phyloP scores from a whole-genome alignment of 1,140 invertebrate species.

The Melipona quadrifasciata region DNA sequence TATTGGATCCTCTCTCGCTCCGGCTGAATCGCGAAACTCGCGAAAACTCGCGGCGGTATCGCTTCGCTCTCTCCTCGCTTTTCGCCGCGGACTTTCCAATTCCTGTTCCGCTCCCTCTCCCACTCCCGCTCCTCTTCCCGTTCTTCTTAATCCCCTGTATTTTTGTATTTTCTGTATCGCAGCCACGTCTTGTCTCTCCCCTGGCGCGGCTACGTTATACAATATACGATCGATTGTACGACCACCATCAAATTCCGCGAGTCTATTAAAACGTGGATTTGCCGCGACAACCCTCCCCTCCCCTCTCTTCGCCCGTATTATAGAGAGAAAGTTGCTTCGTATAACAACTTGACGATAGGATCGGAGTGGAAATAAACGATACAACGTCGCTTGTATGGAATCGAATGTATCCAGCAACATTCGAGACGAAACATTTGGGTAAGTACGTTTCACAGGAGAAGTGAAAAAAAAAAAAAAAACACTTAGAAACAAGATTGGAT shows the following conservation, averaged over 20 bases:
- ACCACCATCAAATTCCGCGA: background rate
- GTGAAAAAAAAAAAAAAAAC: too few species aligned
- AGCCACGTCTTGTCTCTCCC: background rate
- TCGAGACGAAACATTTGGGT: background rate
- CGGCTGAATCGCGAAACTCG: too few species aligned
- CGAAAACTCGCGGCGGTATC: constrained; percentile 55
- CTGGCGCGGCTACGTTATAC: background rate
- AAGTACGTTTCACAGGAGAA: too few species aligned
- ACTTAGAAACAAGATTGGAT: too few species aligned
- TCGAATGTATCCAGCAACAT: background rate
- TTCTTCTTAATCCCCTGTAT: constrained; percentile 38
- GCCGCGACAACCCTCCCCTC: background rate
- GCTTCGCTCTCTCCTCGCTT: constrained; percentile 57
- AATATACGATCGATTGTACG: background rate
- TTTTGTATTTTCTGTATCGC: background rate
- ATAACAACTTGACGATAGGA: background rate
- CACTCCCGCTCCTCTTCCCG: background rate
- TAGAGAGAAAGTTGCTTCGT: background rate
- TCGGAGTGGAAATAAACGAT: background rate
- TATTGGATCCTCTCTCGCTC: constrained; percentile 68
- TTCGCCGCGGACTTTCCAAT: constrained; percentile 62
- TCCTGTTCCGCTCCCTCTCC: constrained; percentile 24
- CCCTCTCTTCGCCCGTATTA: background rate
- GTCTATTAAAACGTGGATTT: background rate
- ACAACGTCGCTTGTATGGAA: background rate